These are phyloP conservation scores for Trachemys scripta DNA, from an alignment of 2,113 vertebrate genomes.

Conservation along the genomic window DNA sequence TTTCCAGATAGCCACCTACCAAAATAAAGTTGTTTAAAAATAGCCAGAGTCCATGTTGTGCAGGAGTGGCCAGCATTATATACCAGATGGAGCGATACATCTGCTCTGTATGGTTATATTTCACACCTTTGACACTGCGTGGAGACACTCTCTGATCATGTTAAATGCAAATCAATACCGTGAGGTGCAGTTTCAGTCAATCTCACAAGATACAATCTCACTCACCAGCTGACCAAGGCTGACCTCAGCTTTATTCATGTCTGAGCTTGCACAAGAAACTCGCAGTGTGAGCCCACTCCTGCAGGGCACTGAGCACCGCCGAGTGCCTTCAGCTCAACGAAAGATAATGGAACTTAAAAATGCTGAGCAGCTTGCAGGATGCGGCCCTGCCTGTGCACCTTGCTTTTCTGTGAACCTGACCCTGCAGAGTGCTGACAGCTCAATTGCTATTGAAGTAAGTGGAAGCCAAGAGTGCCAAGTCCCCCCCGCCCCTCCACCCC, in stretches of 20 bases:
- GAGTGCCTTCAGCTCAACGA: background rate
- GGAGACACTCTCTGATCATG: background rate
- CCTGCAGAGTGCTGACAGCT: background rate
- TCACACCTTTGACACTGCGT: background rate
- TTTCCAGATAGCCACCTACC: background rate
- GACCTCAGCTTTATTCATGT: slow-evolving; percentile 47
- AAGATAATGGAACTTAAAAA: background rate
- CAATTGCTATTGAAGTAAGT: background rate
- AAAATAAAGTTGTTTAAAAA: background rate
- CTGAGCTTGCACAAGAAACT: slow-evolving; percentile 34
- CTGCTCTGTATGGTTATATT: background rate
- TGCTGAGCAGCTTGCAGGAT: background rate
- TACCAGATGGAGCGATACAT: background rate
- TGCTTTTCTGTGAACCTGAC: slow-evolving; percentile 9
- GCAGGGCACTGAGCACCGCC: background rate
- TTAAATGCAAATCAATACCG: slow-evolving; percentile 36
- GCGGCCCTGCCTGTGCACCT: accelerated
- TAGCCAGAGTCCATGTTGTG: background rate
- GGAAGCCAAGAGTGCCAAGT: background rate
- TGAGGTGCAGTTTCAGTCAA: slow-evolving; percentile 30
- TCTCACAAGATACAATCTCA: background rate
- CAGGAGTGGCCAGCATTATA: background rate
- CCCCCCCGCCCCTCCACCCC: background rate
- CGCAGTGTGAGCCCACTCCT: background rate
- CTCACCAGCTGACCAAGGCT: slow-evolving; percentile 34